A percentile compares a stretch with the other conserved stretches of the same genome.
These are phyloP conservation scores for Strigops habroptila DNA, from an alignment of 2,113 vertebrate genomes.

Conservation along the genomic window DNA sequence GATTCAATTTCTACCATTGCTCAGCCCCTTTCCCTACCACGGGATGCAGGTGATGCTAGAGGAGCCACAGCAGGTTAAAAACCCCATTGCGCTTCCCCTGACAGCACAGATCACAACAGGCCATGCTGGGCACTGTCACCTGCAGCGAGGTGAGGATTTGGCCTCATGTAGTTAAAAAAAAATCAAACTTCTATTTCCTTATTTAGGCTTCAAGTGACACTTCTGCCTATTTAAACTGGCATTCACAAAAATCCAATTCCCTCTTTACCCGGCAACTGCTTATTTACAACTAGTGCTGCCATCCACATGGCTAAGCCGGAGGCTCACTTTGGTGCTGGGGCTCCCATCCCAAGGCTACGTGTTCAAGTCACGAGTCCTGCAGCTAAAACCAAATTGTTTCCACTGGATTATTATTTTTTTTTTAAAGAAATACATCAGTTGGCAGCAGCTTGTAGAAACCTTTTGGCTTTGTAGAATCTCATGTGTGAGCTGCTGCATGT, in stretches of 20 bases:
- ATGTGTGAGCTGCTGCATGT: not conserved
- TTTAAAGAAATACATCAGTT: not conserved
- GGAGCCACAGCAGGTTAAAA: not conserved
- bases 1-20: not conserved
- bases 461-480: not conserved
- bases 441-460: not conserved
- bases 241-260: slow-evolving; percentile 30
- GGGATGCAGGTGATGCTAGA: not conserved
- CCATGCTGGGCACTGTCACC: not conserved
- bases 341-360: not conserved
- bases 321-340: not conserved
- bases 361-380: not conserved
- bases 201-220: slow-evolving; percentile 17
- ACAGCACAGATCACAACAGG: not conserved
- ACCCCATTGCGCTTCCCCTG: not conserved
- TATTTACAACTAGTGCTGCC: not conserved
- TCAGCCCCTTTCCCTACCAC: not conserved
- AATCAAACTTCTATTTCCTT: slow-evolving; percentile 1
- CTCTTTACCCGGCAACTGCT: not conserved
- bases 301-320: accelerated
- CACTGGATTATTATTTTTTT: not conserved
- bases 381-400: not conserved
- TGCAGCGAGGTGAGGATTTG: not conserved
- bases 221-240: not conserved
- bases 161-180: not conserved